These are phyloP conservation scores for Aegithalos caudatus DNA, from an alignment of 2,113 vertebrate genomes.

Conservation along the genomic window DNA sequence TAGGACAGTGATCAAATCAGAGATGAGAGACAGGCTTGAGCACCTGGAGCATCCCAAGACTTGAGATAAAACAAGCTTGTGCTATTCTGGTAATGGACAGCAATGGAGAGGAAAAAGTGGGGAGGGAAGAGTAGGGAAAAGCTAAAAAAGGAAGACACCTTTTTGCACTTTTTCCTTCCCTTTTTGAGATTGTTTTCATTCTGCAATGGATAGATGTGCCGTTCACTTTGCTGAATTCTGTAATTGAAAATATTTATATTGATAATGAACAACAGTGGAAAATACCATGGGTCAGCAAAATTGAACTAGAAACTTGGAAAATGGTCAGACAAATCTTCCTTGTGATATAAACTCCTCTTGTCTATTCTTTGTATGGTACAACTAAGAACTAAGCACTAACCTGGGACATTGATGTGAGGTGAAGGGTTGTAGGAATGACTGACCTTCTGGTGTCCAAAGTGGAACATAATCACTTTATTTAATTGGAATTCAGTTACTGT, in stretches of 20 bases:
- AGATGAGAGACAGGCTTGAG: neutral
- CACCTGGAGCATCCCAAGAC: neutral
- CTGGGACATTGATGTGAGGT: neutral
- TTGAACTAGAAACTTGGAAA: neutral
- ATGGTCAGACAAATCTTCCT: neutral
- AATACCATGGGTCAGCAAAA: neutral
- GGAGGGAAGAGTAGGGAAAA: accelerated
- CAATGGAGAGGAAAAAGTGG: neutral
- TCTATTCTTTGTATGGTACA: neutral
- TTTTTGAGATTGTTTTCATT: neutral
- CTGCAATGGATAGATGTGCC: neutral
- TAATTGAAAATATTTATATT: neutral
- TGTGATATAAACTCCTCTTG: neutral
- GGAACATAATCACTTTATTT: neutral
- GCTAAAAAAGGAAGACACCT: neutral
- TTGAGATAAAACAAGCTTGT: neutral
- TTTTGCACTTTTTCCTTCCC: neutral
- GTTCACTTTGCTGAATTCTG: constrained; percentile 8
- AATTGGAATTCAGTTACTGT: neutral
- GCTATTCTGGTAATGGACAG: neutral
- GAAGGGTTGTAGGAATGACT: neutral
- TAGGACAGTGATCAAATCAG: neutral
- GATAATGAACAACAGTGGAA: neutral
- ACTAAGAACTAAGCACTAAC: neutral
- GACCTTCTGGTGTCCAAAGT: neutral